Base-by-base conservation (phyloP, 2,113 vertebrate genomes). In the Henicopernis longicauda region DNA sequence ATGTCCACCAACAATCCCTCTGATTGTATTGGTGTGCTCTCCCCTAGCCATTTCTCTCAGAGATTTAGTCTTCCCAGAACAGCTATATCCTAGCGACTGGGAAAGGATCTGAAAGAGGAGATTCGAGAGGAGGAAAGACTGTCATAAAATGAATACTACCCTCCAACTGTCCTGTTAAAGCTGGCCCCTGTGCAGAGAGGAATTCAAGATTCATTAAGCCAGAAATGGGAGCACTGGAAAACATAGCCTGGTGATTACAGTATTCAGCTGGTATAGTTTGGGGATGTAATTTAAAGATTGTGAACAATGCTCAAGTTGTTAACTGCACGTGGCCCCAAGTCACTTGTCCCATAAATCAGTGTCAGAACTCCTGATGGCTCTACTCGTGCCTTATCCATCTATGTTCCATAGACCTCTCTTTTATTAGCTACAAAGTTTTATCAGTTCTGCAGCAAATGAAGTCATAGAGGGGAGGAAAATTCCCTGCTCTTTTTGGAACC, bases 301-400 rank as follows among this genome's bases (percentile, higher is more conserved):
- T 44, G 73, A 95, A 17, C 78, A 36, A 63, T 47, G n/a, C 47
- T 90, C 61, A 42, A 55, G 52, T 18, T 88, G 42, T 85, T 94
- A 62, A 32, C 17, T 89, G 77, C 42, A 32, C 10, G 26, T 55
- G 59, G 73, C 47, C 72, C 40, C 49, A 72, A 72, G 71, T 77
- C 90, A 38, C 58, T 73, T 32, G n/a, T 86, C 58, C 79, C 50
- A 94, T 78, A 91, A 95, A 95, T 90, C 86, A 92, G 69, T 15
- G 42, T 70, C 86, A 81, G 63, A 57, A 59, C 49, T 91, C 40
- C 62, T 50, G 59, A 26, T 76, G 55, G n/a, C 55, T 84, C 65
- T 61, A 31, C 63, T 88, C 32, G 12, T n/a, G 32, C 61, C 50
- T 84, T 88, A 87, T 38, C 73, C 69, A 89, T 73, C 72, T 72